Evolutionary conservation across 2,113 vertebrate genomes (phyloP).

Genomic region (Crotalus tigris): DNA sequence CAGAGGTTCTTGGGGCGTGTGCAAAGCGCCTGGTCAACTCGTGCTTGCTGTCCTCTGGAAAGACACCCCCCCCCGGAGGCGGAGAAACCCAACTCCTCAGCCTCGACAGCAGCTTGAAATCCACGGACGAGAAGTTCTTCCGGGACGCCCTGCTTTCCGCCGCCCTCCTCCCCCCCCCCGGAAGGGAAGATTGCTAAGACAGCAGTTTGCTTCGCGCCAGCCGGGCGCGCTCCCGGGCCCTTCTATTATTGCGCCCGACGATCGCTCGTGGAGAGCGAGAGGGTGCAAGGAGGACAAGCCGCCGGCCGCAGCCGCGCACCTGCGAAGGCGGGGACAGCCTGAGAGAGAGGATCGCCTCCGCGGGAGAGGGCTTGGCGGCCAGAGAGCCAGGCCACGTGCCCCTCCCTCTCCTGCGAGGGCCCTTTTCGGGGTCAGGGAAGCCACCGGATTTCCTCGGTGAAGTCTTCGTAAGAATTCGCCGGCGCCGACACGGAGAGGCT

Average conservation of each 20-base stretch:
- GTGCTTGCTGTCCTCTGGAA: background rate
- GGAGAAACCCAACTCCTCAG: background rate
- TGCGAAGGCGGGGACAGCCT: background rate
- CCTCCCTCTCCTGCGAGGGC: background rate
- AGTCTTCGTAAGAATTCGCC: background rate
- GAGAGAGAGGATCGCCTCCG: background rate
- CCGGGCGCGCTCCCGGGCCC: background rate
- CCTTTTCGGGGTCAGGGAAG: background rate
- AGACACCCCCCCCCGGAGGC: background rate
- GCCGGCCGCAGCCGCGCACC: background rate
- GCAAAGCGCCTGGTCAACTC: background rate
- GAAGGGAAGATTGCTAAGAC: background rate
- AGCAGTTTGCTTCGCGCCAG: background rate
- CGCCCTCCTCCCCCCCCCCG: background rate
- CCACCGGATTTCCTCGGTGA: background rate
- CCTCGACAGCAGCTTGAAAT: background rate
- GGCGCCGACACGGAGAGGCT: background rate
- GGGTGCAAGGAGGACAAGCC: background rate
- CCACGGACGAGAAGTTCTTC: too few species aligned
- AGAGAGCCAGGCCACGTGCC: background rate
- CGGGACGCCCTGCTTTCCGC: background rate
- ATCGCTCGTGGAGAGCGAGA: background rate
- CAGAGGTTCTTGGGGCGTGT: background rate
- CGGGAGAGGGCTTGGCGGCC: too few species aligned
- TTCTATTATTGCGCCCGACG: background rate